These are phyloP conservation scores for Murina feae DNA, from an alignment of 2,113 vertebrate species.

Conservation along the genomic window DNA sequence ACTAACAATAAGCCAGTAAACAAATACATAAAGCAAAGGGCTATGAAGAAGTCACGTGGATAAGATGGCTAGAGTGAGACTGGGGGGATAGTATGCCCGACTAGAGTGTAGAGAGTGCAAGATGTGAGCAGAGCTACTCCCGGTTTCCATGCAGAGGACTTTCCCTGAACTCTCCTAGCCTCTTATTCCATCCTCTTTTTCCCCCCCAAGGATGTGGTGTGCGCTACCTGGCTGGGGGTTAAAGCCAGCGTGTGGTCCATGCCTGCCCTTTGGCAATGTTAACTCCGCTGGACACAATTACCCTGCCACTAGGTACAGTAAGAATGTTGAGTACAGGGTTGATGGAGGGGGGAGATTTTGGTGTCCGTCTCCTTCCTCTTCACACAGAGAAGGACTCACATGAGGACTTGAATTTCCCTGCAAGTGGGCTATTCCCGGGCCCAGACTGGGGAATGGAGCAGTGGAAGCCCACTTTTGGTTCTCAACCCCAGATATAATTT, in stretches of 20 bases:
- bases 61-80: too few relatives aligned
- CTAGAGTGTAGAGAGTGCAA: accelerated
- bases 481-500: not conserved
- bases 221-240: not conserved
- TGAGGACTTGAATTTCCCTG: not conserved
- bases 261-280: not conserved
- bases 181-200: not conserved
- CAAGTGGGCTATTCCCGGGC: not conserved
- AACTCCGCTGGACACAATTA: not conserved
- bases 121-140: accelerated
- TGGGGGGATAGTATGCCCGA: not conserved
- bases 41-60: not conserved
- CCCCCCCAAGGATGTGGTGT: not conserved
- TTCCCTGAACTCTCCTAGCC: not conserved
- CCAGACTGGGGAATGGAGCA: not conserved
- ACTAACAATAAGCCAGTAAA: not conserved
- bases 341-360: too few relatives aligned
- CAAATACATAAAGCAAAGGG: not conserved
- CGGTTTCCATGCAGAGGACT: not conserved
- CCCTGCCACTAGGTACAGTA: not conserved
- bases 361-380: not conserved
- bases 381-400: not conserved
- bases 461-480: not conserved
- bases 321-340: not conserved
- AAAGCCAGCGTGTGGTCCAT: accelerated